Conservation (phyloP, 35 echinoderm and acorn worm genomes). For the Lytechinus variegatus region DNA sequence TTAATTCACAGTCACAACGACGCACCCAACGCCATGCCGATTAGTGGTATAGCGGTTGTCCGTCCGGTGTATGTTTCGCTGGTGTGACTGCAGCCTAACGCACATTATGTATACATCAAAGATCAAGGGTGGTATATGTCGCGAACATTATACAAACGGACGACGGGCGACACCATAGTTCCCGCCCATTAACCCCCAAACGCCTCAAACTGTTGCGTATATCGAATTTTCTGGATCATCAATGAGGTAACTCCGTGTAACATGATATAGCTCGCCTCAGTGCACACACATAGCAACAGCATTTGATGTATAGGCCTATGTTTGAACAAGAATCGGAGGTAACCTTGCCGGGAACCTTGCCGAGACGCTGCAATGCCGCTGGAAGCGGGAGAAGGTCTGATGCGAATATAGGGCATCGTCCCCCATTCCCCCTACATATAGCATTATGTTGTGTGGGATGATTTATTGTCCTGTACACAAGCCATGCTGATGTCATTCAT, state of each 20-base stretch:
- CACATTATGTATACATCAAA: too few species aligned
- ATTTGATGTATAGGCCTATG: neutral
- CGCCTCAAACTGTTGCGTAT: neutral
- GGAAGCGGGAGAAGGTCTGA: too few species aligned
- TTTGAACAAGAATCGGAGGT: neutral
- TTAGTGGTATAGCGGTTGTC: too few species aligned
- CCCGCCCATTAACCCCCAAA: neutral
- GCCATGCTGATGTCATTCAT: too few species aligned
- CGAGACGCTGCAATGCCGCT: neutral
- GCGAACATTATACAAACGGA: too few species aligned
- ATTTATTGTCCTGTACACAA: too few species aligned
- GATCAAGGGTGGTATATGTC: too few species aligned
- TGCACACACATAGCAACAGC: neutral
- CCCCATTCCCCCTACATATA: neutral
- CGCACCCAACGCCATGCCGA: too few species aligned
- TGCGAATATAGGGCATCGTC: neutral
- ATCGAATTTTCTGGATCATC: neutral
- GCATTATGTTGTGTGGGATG: too few species aligned
- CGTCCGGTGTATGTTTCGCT: too few species aligned
- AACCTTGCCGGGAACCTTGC: neutral
- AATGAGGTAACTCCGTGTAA: neutral
- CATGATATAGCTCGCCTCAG: neutral
- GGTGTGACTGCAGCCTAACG: too few species aligned
- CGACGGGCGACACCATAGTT: neutral
- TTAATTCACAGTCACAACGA: too few species aligned